Evolutionary conservation across 2,888 invertebrate species (phyloP).

Genomic region (Eurois occulta): DNA sequence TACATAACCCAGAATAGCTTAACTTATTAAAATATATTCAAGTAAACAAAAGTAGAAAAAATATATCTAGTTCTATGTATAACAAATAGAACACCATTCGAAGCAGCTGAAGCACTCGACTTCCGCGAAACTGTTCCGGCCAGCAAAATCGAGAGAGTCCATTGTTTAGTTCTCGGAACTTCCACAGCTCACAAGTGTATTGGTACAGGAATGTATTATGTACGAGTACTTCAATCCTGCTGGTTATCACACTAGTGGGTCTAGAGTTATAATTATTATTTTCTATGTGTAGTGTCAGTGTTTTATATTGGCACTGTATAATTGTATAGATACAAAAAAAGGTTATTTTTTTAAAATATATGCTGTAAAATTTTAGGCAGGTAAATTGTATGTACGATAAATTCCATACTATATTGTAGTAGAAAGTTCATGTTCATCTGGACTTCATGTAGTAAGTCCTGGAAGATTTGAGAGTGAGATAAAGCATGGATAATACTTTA

Average conservation of each 20-base stretch:
- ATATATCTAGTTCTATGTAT: background rate
- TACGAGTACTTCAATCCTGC: constrained; percentile 16
- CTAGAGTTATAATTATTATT: background rate
- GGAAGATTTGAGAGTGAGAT: background rate
- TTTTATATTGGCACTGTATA: too few species aligned
- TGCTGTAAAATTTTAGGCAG: too few species aligned
- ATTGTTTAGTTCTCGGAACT: constrained; percentile 57
- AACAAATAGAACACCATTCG: constrained; percentile 11
- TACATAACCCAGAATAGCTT: background rate
- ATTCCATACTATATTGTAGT: background rate
- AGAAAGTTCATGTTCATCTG: background rate
- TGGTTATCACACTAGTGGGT: background rate
- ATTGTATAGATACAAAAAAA: too few species aligned
- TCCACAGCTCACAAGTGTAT: constrained; percentile 36
- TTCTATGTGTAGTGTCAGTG: background rate
- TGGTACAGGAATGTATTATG: constrained; percentile 30
- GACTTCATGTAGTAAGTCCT: background rate
- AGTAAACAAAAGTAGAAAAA: constrained; percentile 13
- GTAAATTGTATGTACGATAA: too few species aligned
- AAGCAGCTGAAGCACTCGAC: constrained; percentile 46
- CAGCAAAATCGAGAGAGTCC: constrained; percentile 35
- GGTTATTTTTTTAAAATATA: too few species aligned
- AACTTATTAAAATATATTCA: background rate
- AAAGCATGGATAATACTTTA: background rate
- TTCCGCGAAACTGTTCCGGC: constrained; percentile 44